A percentile compares a stretch with the other conserved stretches of the same genome.
Evolutionary conservation across 2,113 vertebrate genomes (phyloP).

Genomic region (Ibidorhyncha struthersii): DNA sequence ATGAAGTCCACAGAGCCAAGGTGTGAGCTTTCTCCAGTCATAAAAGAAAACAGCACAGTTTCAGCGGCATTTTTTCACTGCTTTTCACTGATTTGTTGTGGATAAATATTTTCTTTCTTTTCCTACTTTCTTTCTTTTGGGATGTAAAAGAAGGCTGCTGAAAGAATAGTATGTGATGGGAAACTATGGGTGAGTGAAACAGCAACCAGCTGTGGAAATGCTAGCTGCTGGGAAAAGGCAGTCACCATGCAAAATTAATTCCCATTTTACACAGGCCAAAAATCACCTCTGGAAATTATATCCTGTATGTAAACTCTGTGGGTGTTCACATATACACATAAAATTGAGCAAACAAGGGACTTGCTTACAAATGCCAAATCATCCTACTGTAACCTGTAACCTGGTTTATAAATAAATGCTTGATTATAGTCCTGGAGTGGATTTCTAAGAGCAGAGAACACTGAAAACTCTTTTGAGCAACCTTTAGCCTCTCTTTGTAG

Average conservation of each 20-base stretch:
- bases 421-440: not conserved
- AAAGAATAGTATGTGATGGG: not conserved
- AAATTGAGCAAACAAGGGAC: conserved; percentile 4
- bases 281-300: conserved; percentile 31
- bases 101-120: not conserved
- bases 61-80: not conserved
- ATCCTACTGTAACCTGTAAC: not conserved
- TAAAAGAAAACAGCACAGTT: not conserved
- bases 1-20: not conserved
- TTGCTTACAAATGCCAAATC: not conserved
- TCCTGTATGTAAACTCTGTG: not conserved
- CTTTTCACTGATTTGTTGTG: not conserved
- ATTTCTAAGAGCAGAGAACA: not conserved
- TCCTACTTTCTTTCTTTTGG: not conserved
- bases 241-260: conserved; percentile 2
- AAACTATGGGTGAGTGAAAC: not conserved
- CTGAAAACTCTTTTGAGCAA: not conserved
- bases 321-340: not conserved
- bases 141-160: not conserved
- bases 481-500: not conserved
- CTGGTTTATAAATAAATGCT: conserved; percentile 9
- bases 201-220: conserved; percentile 31
- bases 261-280: not conserved
- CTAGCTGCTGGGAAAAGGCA: conserved; percentile 25
- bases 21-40: not conserved